Base-by-base conservation (phyloP, 1,140 invertebrate species). In the Drosophila takahashii region DNA sequence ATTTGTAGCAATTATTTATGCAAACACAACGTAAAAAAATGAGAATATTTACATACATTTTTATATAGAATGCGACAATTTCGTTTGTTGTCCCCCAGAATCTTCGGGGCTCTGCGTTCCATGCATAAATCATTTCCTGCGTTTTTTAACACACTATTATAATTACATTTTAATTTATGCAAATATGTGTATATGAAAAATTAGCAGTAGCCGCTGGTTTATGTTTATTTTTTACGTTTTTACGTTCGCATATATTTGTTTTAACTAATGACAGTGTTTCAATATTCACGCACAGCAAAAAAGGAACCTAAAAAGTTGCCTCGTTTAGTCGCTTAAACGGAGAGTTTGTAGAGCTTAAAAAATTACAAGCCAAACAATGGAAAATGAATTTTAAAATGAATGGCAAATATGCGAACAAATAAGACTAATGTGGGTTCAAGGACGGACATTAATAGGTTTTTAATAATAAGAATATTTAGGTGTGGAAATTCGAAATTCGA, bases 111-210 rank as follows among this genome's bases (percentile, higher is more conserved):
- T 89, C 34, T 77, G 81, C 44, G 37, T 79, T 79, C 52, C 79
- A 83, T 87, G 79, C 83, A 87, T 87, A 89, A 87, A 87, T 87
- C 83, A 87, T 87, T 66, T 77, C 59, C 84, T 56, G 50, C 34
- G 15, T 57, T 70, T 65, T 79, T 86, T 67, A 66, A 51, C 57
- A 65, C 75, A 79, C 73, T 83, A 79, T 89, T 87, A 87, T 87
- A 87, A 87, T 87, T 87, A 83, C 83, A 87, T 87, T 87, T 87
- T 87, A 87, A 87, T 87, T 87, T 87, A 87, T 87, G 83, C 84
- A 87, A 87, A 87, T 87, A 87, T 76, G 80, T 65, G 47, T 66
- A 36, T 70, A 76, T 74, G 51, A 64, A 74, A 86, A 86, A 83
- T 89, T 87, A 83, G 62, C 73, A 62, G 56, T 59, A 73, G 83